Percentiles rank a stretch among this genome's conserved stretches.
Conservation (phyloP, 2,113 vertebrate genomes). For the Sarotherodon lohbergeri region DNA sequence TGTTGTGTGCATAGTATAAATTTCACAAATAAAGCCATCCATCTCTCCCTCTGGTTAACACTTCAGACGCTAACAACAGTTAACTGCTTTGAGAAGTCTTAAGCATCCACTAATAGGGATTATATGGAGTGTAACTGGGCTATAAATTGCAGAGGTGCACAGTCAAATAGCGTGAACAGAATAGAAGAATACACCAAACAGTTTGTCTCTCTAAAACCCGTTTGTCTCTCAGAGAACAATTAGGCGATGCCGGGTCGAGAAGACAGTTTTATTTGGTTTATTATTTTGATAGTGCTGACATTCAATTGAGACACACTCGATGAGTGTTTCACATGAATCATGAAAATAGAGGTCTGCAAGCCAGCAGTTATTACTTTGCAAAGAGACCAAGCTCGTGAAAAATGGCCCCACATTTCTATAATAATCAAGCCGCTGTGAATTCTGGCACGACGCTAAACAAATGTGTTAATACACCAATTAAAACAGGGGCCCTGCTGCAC, state of each 20-base stretch:
- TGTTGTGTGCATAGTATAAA: conserved; percentile 31
- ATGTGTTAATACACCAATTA: conserved; percentile 62
- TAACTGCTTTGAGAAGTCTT: conserved; percentile 57
- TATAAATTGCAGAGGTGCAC: conserved; percentile 47
- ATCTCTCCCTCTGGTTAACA: conserved; percentile 53
- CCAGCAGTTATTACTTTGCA: conserved; percentile 44
- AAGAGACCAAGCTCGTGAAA: conserved; percentile 31
- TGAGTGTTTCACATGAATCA: conserved; percentile 32
- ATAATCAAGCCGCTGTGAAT: conserved; percentile 54
- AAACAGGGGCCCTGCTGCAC: conserved; percentile 30
- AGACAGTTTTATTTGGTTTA: not conserved
- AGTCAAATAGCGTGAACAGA: conserved; percentile 30
- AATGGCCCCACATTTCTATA: conserved; percentile 43
- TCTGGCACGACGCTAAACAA: conserved; percentile 40
- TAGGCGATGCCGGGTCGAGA: not conserved
- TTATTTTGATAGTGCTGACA: not conserved
- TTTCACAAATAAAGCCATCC: conserved; percentile 55
- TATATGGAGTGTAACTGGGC: conserved; percentile 64
- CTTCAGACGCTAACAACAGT: conserved; percentile 47
- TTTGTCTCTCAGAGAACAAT: not conserved
- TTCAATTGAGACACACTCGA: not conserved
- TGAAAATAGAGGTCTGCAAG: conserved; percentile 11
- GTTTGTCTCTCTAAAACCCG: not conserved
- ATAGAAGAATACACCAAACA: conserved; percentile 10
- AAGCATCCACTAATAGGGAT: conserved; percentile 64